Base-by-base conservation (phyloP, 2,113 vertebrate species). In the Gallinago jamesoni region DNA sequence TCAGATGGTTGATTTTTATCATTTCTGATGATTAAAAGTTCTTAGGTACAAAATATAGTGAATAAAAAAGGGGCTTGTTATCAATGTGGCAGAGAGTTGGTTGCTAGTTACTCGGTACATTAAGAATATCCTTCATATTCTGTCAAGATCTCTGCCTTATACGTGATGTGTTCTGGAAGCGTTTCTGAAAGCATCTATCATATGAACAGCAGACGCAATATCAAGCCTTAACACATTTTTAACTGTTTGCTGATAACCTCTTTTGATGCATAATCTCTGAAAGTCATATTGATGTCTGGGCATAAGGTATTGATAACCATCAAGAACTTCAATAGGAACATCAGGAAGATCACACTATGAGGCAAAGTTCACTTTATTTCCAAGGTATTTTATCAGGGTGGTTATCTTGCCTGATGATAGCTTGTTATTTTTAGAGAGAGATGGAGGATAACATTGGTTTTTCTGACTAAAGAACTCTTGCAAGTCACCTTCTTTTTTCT, bases 211-310 rank as follows among this genome's bases (percentile, higher is more conserved):
- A 62, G 23, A 64, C 1, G 17, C 13, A 37, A 47, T 86, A 96
- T 95, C 76, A 91, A 63, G 52, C 23, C 23, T 91, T 47, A 84
- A 91, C 91, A 95, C 56, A 84, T 85, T 93, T 93, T 64, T 53
- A 89, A 83, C 53, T 85, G 7, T 76, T 89, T 11, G 1, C 22
- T 85, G 74, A 73, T 89, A 87, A 90, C 80, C 63, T 80, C 91
- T 19, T 79, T 74, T 69, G 89, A 55, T 80, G 63, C 37, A 50
- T 55, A 94, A 62, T 90, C 53, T 91, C 67, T 87, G 62, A 91
- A 96, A 93, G 87, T 85, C 91, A 55, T 95, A 94, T 96, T 93
- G 96, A 97, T 83, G 70, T 91, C 35, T 82, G 70, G 57, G 57
- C 72, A 87, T 50, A 25, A 93, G 87, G 23, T 83, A 84, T 85